Evolutionary conservation across 2,113 vertebrate species (phyloP).

Genomic region (Melanerpes aurifrons): DNA sequence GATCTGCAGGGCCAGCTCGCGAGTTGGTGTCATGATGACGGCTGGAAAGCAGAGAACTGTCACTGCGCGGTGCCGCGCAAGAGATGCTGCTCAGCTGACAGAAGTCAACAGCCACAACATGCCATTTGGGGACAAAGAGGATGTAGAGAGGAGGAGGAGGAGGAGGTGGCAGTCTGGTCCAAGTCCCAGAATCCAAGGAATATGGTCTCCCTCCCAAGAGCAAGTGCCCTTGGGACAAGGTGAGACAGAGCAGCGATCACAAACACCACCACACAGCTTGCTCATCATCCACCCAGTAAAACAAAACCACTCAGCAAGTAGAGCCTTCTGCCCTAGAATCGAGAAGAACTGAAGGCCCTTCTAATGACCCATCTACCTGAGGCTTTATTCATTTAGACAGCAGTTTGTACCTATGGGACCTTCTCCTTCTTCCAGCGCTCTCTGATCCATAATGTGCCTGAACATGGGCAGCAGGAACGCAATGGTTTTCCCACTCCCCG

Average conservation of each 20-base stretch:
- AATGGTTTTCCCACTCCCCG: slow-evolving; percentile 97
- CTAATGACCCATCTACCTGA: background rate
- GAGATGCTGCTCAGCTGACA: background rate
- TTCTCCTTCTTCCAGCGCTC: slow-evolving; percentile 92
- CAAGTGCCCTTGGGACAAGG: slow-evolving; percentile 7
- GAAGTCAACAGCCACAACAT: background rate
- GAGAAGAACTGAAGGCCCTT: background rate
- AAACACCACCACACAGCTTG: background rate
- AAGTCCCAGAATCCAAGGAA: background rate
- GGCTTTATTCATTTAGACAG: background rate
- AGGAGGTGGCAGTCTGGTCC: background rate
- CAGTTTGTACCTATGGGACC: slow-evolving; percentile 87
- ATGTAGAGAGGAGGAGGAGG: background rate
- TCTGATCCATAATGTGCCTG: slow-evolving; percentile 98
- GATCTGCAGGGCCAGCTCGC: slow-evolving; percentile 96
- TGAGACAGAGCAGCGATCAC: background rate
- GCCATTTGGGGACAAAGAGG: background rate
- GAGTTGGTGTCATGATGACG: slow-evolving; percentile 97
- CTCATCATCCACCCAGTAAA: background rate
- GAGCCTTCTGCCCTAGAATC: background rate
- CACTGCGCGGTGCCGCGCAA: background rate
- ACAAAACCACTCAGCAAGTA: background rate
- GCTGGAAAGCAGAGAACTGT: slow-evolving; percentile 77
- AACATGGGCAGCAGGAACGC: slow-evolving; percentile 98
- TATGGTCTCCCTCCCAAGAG: background rate